phyloP scores from a whole-genome alignment of 1,140 invertebrate genomes.

The Leptinotarsa defecta region DNA sequence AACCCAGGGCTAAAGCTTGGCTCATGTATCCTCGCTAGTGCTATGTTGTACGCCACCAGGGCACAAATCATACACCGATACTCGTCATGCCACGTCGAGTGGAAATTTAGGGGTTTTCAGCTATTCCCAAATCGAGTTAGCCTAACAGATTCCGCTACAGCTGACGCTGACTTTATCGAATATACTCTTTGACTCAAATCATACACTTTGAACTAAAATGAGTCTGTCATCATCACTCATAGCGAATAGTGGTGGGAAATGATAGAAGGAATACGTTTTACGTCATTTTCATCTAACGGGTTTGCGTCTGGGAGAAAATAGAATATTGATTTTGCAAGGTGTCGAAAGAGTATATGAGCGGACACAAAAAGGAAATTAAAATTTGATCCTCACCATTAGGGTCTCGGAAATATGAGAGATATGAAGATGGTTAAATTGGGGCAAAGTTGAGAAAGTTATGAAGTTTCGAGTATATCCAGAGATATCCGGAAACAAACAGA shows the following conservation, averaged over 20 bases:
- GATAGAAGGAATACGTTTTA: no score
- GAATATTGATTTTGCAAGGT: no score
- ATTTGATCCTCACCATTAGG: no score
- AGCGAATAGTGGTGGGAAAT: neutral
- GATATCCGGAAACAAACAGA: no score
- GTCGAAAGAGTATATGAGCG: no score
- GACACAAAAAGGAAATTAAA: no score
- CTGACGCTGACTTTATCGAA: constrained; percentile 7
- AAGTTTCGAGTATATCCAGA: no score
- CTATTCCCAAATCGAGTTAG: constrained; percentile 1
- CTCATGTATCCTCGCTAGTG: neutral
- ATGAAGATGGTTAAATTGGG: no score
- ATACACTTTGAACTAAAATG: neutral
- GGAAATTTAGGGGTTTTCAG: constrained; percentile 2
- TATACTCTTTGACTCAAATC: constrained; percentile 1
- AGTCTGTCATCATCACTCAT: neutral
- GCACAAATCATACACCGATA: neutral
- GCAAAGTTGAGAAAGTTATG: no score
- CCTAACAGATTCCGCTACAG: constrained; percentile 5
- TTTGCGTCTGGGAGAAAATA: no score
- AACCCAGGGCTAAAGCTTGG: neutral
- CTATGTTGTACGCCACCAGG: constrained; percentile 2
- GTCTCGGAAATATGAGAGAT: no score
- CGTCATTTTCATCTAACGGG: no score
- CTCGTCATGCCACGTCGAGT: constrained; percentile 1